Evolutionary conservation across 1,140 invertebrate species (phyloP).

Genomic region (Hestina assimilis): DNA sequence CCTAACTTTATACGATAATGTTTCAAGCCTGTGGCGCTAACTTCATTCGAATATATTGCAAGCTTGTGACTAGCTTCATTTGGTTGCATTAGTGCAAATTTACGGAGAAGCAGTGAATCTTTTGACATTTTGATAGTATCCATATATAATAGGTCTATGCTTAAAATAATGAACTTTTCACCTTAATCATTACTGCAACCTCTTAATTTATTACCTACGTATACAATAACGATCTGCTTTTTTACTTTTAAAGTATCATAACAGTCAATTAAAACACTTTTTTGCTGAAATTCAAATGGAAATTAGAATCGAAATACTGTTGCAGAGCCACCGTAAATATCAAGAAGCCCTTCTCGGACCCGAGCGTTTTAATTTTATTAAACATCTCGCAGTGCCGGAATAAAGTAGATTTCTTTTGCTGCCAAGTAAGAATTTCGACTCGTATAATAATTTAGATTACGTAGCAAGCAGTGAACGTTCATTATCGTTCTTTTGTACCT

Average conservation of each 20-base stretch:
- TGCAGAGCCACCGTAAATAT: constrained; percentile 62
- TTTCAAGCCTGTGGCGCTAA: too few species aligned
- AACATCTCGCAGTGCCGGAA: constrained; percentile 68
- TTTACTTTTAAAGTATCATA: constrained; percentile 11
- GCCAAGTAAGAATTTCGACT: constrained; percentile 75
- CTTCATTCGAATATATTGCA: too few species aligned
- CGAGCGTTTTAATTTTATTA: constrained; percentile 77
- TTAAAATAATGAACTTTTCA: neutral
- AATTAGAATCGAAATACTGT: constrained; percentile 69
- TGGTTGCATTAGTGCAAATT: too few species aligned
- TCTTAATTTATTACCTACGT: neutral
- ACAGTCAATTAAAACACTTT: constrained; percentile 43
- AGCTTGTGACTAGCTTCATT: too few species aligned
- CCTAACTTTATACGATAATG: too few species aligned
- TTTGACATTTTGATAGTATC: too few species aligned
- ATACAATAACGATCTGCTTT: neutral
- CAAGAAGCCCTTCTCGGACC: constrained; percentile 51
- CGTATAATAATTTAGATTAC: constrained; percentile 79
- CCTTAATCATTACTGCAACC: neutral
- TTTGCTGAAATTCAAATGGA: constrained; percentile 42
- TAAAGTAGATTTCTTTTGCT: constrained; percentile 77
- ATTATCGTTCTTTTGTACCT: constrained; percentile 79
- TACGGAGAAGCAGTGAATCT: too few species aligned
- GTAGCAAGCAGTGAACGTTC: constrained; percentile 76
- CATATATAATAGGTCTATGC: too few species aligned